phyloP scores from a whole-genome alignment of 2,797 vertebrate species.

The Bryconaethiops microstoma region DNA sequence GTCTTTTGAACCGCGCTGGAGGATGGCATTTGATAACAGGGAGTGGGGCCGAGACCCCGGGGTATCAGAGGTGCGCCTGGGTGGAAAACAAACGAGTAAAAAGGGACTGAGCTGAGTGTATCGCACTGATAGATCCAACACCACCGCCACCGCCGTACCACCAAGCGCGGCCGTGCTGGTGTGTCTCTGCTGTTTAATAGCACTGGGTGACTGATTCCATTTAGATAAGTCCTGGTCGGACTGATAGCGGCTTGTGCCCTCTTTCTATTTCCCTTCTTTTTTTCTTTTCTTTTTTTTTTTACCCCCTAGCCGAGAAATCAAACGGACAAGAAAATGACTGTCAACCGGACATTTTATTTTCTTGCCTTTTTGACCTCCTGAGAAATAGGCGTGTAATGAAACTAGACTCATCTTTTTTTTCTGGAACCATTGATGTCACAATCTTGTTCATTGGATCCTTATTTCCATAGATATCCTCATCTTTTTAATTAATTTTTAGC shows the following conservation, averaged over 20 bases:
- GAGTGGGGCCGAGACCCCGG: constrained; percentile 39
- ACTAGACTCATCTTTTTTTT: not conserved
- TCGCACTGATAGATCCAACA: constrained; percentile 7
- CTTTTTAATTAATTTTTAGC: too few relatives aligned
- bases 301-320: constrained; percentile 8
- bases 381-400: constrained; percentile 9
- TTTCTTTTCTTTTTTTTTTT: constrained; percentile 21
- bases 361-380: not conserved
- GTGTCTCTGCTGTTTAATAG: constrained; percentile 47
- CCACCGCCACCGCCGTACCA: constrained; percentile 14
- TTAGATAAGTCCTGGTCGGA: constrained; percentile 48
- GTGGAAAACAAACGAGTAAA: constrained; percentile 46
- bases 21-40: constrained; percentile 63
- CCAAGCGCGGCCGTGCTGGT: constrained; percentile 13
- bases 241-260: constrained; percentile 24
- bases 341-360: not conserved
- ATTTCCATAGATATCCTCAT: too few relatives aligned
- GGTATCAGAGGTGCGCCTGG: constrained; percentile 42
- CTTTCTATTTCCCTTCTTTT: constrained; percentile 2
- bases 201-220: constrained; percentile 52
- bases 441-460: too few relatives aligned
- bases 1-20: constrained; percentile 64
- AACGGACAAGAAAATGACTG: not conserved
- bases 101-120: constrained; percentile 7
- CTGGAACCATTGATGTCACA: too few relatives aligned